Base-by-base conservation (phyloP, 1,140 invertebrate genomes). In the Agrypnia vestita region DNA sequence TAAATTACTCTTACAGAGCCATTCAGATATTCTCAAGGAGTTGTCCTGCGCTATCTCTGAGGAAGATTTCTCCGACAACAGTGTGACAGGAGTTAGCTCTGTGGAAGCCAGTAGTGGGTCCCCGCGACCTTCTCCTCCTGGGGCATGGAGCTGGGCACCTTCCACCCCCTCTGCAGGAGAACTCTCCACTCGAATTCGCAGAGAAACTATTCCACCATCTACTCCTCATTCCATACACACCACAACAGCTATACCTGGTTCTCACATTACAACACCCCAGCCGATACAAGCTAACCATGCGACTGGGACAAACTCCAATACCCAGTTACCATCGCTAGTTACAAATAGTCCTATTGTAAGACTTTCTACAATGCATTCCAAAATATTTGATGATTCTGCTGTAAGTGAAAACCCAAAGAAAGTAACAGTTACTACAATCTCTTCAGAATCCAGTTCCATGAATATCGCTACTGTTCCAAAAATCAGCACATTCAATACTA, bases 21-120 rank as follows among this genome's bases (percentile, higher is more conserved):
- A 87, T 6, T 87, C 89, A 84, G 87, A 88, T 19, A 84, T 90
- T 47, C 79, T 90, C 21, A 85, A 84, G 80, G 86, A 89, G 62
- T 82, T 90, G 43, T 88, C 88, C 7, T 90, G 89, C 79, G 72
- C 80, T 25, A 87, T 88, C 73, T 86, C 88, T 78, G 87, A 86
- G 46, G 86, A 88, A 55, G 76, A 84, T 73, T 84, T 83, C 71
- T 76, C 80, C 19, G 82, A 83, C 55, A 83, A 82, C 43, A 59
- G 59, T 12, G 82, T 82, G 4, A 46, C 75, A 51, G 72, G 44
- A 6, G 76, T 15, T 25, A 56, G 43, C 15, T 55, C 80, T 35
- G 71, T 15, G 1, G 71, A 73, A 55, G 78, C 21, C 1, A 82
- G 80, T 51, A 85, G 83, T 47, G 80, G 84, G 15, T 84, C 83